phyloP scores from a whole-genome alignment of 2,888 invertebrate genomes.

The Ectemnius lituratus region DNA sequence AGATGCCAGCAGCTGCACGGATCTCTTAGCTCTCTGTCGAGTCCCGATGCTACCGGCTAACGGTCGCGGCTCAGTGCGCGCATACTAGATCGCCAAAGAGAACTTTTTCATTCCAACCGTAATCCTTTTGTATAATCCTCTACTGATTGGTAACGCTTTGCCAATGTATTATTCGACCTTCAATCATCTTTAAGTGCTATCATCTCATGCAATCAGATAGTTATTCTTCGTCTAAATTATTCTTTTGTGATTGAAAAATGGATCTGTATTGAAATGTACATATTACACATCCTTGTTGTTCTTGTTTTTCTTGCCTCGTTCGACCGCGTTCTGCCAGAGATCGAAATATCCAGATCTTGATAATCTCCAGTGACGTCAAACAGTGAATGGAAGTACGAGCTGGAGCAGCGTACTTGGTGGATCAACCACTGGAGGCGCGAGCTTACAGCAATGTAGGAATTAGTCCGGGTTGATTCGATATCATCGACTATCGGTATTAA shows the following conservation, averaged over 20 bases:
- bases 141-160: not conserved
- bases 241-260: no score
- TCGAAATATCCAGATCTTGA: conserved; percentile 36
- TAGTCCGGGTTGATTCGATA: not conserved
- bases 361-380: conserved; percentile 47
- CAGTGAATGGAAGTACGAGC: conserved; percentile 46
- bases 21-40: conserved; percentile 44
- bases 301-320: not conserved
- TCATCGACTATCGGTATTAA: conserved; percentile 10
- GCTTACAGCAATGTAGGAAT: conserved; percentile 23
- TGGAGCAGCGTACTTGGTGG: conserved; percentile 16
- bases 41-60: conserved; percentile 59
- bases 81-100: not conserved
- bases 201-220: no score
- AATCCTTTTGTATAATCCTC: not conserved
- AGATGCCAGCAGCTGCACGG: conserved; percentile 47
- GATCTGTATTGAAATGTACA: not conserved
- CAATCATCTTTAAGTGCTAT: no score
- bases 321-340: not conserved
- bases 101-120: not conserved
- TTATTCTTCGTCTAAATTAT: no score
- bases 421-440: conserved; percentile 46
- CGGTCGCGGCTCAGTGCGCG: conserved; percentile 40
- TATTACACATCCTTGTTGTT: not conserved
- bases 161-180: no score